A percentile compares a stretch with the other conserved stretches of the same genome.
Conservation (phyloP, 23 tunicate genomes). For the Styela plicata region DNA sequence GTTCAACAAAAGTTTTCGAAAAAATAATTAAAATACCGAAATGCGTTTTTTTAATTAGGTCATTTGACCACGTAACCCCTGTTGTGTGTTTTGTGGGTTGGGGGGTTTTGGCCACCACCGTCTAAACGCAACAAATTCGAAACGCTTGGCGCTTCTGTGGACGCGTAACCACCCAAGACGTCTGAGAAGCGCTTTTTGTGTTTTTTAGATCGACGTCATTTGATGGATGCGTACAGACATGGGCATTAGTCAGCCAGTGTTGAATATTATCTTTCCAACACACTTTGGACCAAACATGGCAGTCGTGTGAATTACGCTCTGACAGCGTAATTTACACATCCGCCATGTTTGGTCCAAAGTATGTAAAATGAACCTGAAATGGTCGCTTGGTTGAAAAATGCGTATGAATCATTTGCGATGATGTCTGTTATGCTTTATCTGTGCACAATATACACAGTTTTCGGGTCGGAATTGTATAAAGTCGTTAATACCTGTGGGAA, state of each 20-base stretch:
- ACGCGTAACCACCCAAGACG: constrained; percentile 26
- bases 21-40: no score
- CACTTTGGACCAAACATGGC: no score
- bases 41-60: not conserved
- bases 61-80: not conserved
- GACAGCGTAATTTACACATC: no score
- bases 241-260: constrained; percentile 28
- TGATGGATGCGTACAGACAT: constrained; percentile 27
- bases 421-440: constrained; percentile 15
- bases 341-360: not conserved
- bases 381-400: constrained; percentile 6
- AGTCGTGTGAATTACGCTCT: no score
- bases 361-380: not conserved
- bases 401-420: constrained; percentile 15
- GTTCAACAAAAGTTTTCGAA: no score
- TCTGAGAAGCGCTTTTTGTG: constrained; percentile 2
- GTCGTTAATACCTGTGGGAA: constrained; percentile 29
- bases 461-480: constrained; percentile 4
- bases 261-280: no score
- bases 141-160: not conserved
- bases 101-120: not conserved
- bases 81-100: constrained; percentile 1
- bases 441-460: constrained; percentile 15
- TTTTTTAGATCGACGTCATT: constrained; percentile 16
- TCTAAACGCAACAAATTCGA: not conserved